A percentile compares a stretch with the other conserved stretches of the same genome.
phyloP scores from a whole-genome alignment of 1,140 invertebrate genomes.

The Lanistes nyassanus region DNA sequence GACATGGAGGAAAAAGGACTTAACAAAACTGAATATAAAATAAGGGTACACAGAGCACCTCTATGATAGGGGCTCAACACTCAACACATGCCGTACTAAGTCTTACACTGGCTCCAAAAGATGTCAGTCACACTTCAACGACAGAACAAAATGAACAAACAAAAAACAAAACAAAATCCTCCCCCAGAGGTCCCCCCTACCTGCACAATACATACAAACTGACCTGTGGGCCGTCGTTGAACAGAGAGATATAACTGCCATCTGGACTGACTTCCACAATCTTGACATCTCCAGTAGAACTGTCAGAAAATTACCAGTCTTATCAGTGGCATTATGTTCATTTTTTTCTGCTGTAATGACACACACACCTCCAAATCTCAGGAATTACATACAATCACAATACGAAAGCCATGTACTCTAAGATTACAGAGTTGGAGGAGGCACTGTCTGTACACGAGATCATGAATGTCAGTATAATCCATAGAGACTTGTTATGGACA shows the following conservation, averaged over 20 bases:
- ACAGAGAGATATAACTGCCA: conserved; percentile 60
- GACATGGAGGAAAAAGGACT: too few species aligned
- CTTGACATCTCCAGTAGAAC: conserved; percentile 59
- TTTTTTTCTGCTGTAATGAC: not conserved
- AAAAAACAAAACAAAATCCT: conserved; percentile 8
- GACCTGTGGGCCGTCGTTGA: conserved; percentile 61
- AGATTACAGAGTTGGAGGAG: too few species aligned
- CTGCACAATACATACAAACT: not conserved
- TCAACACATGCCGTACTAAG: too few species aligned
- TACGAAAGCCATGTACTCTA: not conserved
- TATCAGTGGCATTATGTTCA: not conserved
- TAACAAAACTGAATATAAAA: too few species aligned
- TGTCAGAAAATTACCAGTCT: conserved; percentile 29
- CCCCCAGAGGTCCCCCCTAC: not conserved
- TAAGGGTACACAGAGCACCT: too few species aligned
- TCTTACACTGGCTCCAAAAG: too few species aligned
- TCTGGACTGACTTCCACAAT: conserved; percentile 63
- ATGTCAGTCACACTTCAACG: too few species aligned
- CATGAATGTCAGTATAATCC: too few species aligned
- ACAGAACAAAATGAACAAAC: conserved; percentile 3
- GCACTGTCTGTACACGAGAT: too few species aligned
- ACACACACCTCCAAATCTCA: not conserved
- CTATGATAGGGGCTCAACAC: too few species aligned
- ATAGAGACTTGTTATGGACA: too few species aligned
- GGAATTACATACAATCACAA: not conserved